These are phyloP conservation scores for Cosmia pyralina DNA, from an alignment of 2,888 invertebrate genomes.

Conservation along the genomic window DNA sequence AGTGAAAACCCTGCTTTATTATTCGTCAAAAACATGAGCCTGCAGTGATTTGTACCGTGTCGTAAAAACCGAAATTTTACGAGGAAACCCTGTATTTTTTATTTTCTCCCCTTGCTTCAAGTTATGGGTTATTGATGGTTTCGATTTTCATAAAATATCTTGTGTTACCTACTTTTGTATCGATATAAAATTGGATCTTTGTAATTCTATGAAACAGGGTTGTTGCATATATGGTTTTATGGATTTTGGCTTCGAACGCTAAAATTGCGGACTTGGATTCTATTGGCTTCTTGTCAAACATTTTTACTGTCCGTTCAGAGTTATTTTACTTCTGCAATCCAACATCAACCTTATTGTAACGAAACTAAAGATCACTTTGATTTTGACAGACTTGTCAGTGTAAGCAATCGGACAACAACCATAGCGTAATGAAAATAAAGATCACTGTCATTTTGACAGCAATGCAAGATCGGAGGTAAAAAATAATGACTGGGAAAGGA, in stretches of 20 bases:
- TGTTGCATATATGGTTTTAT: constrained; percentile 18
- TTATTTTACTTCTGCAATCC: too few species aligned
- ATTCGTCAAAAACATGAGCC: constrained; percentile 30
- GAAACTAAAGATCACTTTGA: too few species aligned
- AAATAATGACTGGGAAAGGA: too few species aligned
- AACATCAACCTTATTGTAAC: too few species aligned
- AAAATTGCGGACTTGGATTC: background rate
- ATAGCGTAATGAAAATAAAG: too few species aligned
- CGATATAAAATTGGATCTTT: constrained; percentile 31
- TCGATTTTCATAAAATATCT: constrained; percentile 58
- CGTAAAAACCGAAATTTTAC: constrained; percentile 56
- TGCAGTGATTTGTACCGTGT: constrained; percentile 44
- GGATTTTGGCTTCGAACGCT: background rate
- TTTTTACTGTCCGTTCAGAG: too few species aligned
- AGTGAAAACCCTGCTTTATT: constrained; percentile 11
- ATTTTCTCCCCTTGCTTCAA: constrained; percentile 33
- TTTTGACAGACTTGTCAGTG: too few species aligned
- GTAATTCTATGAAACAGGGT: constrained; percentile 43
- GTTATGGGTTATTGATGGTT: constrained; percentile 53
- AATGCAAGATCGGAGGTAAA: too few species aligned
- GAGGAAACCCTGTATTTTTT: constrained; percentile 51
- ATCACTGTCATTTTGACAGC: too few species aligned
- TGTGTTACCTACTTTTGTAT: constrained; percentile 39
- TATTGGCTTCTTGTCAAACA: background rate
- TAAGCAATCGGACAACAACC: too few species aligned